Evolutionary conservation across 2,113 vertebrate genomes (phyloP).

Genomic region (Ranitomeya imitator): DNA sequence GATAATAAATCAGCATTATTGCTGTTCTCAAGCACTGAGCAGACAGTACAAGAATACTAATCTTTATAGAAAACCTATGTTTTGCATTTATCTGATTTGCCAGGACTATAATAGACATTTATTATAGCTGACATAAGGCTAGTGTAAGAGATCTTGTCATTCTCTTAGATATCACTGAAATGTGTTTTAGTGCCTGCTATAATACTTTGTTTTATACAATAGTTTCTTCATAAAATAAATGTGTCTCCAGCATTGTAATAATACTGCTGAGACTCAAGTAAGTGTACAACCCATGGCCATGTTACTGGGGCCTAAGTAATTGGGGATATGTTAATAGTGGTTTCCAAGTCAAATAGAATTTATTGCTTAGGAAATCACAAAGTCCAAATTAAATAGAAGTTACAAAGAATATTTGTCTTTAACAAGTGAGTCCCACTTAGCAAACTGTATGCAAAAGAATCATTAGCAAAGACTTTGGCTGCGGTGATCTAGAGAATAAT

Average conservation of each 20-base stretch:
- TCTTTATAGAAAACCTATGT: background rate
- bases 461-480: background rate
- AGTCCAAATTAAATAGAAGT: slow-evolving; percentile 22
- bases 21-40: no score
- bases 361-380: slow-evolving; percentile 21
- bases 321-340: background rate
- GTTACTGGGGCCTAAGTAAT: background rate
- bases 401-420: slow-evolving; percentile 18
- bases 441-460: slow-evolving; percentile 1
- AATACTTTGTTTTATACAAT: background rate
- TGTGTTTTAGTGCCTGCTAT: background rate
- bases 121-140: background rate
- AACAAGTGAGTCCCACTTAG: background rate
- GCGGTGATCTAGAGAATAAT: background rate
- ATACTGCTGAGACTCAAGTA: background rate
- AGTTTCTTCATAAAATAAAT: background rate
- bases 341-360: slow-evolving; percentile 21
- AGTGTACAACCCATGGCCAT: background rate
- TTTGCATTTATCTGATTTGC: background rate
- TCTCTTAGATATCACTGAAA: background rate
- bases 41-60: background rate
- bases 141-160: background rate
- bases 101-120: background rate
- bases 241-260: background rate
- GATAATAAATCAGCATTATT: no score